These are phyloP conservation scores for Delichon dasypus DNA, from an alignment of 2,797 vertebrate species.

Conservation along the genomic window DNA sequence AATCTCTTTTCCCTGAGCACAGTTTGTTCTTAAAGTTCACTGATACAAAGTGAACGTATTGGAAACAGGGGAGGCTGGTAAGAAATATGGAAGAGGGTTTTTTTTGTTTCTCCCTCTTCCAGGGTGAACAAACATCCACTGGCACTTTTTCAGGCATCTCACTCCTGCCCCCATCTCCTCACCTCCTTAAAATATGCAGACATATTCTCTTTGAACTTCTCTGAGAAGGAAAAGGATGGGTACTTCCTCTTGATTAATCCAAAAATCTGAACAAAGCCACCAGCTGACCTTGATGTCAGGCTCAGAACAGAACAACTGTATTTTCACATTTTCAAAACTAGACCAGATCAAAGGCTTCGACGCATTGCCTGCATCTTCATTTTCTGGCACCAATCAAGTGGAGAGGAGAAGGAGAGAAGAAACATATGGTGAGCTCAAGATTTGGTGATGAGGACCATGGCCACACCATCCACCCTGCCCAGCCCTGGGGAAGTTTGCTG, in stretches of 20 bases:
- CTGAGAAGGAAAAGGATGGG: background rate
- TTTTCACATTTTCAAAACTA: background rate
- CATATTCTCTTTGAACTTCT: background rate
- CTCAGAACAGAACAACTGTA: background rate
- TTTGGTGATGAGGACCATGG: background rate
- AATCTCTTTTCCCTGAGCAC: slow-evolving; percentile 35
- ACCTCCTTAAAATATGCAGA: slow-evolving; percentile 14
- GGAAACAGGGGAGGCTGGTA: background rate
- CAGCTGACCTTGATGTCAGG: background rate
- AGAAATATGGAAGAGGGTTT: background rate
- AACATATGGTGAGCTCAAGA: background rate
- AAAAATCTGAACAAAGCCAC: background rate
- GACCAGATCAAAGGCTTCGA: background rate
- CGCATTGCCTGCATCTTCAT: background rate
- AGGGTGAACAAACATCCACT: background rate
- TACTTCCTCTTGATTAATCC: background rate
- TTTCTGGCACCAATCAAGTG: background rate
- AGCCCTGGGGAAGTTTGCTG: background rate
- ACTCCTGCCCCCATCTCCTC: background rate
- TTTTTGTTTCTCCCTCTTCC: background rate
- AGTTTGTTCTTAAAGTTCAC: slow-evolving; percentile 16
- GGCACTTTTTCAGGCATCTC: background rate
- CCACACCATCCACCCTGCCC: background rate
- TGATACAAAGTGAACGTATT: background rate
- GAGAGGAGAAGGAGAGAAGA: background rate